phyloP scores from a whole-genome alignment of 2,888 invertebrate species.

The Mythimna pallens region DNA sequence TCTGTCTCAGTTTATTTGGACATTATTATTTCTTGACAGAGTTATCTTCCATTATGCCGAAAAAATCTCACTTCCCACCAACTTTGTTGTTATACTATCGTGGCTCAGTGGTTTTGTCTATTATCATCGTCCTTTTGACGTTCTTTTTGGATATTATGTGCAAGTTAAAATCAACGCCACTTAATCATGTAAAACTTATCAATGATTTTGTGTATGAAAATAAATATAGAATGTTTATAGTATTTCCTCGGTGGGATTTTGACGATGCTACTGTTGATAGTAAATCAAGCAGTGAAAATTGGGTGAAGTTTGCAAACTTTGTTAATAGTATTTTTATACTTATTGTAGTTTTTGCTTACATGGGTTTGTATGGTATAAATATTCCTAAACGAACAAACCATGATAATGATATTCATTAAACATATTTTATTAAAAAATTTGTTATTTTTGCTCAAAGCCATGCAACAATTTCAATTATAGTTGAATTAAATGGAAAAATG shows the following conservation, averaged over 20 bases:
- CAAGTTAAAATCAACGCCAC: constrained; percentile 49
- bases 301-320: constrained; percentile 69
- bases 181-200: constrained; percentile 58
- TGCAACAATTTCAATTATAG: too few species aligned
- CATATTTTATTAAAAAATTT: neutral
- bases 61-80: constrained; percentile 58
- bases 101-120: constrained; percentile 68
- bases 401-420: neutral
- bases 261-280: constrained; percentile 27
- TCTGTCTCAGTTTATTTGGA: constrained; percentile 68
- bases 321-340: constrained; percentile 65
- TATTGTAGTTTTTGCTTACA: constrained; percentile 61
- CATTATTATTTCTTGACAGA: constrained; percentile 69
- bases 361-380: constrained; percentile 62
- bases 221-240: constrained; percentile 57
- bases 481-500: too few species aligned
- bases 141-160: constrained; percentile 64
- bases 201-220: constrained; percentile 64
- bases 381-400: constrained; percentile 64
- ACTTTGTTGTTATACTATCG: constrained; percentile 70
- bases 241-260: constrained; percentile 66
- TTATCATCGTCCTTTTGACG: constrained; percentile 61
- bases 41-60: constrained; percentile 66
- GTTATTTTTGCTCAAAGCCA: neutral
- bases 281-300: constrained; percentile 48